phyloP scores from a whole-genome alignment of 2,113 vertebrate species.

The Ia io region DNA sequence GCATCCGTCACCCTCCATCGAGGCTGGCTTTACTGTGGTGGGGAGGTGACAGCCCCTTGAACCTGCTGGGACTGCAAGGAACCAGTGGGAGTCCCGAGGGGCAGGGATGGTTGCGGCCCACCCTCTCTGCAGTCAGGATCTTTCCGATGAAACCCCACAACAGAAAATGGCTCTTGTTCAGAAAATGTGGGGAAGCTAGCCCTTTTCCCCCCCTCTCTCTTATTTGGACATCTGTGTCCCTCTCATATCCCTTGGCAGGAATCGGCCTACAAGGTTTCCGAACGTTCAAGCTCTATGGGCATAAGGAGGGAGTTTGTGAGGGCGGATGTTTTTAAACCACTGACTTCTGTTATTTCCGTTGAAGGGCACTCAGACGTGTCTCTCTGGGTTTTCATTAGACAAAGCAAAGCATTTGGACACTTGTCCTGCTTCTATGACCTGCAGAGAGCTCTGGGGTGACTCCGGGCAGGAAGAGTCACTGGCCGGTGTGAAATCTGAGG shows the following conservation, averaged over 20 bases:
- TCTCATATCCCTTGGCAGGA: background rate
- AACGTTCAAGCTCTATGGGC: background rate
- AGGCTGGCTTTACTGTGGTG: background rate
- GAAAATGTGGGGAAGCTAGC: background rate
- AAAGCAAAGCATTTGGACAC: constrained; percentile 36
- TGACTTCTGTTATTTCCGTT: background rate
- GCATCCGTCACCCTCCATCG: background rate
- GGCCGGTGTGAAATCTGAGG: constrained; percentile 47
- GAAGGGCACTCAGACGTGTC: constrained; percentile 36
- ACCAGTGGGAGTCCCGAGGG: background rate
- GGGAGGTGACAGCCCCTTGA: background rate
- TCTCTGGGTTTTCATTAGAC: constrained; percentile 55
- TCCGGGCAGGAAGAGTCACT: constrained; percentile 52
- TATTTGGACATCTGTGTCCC: background rate
- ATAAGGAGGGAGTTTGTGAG: background rate
- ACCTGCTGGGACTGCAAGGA: background rate
- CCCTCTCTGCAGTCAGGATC: background rate
- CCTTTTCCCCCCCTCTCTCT: background rate
- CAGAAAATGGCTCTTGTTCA: background rate
- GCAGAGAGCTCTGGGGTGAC: constrained; percentile 16
- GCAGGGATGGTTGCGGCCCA: background rate
- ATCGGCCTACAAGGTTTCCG: background rate
- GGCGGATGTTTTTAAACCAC: background rate
- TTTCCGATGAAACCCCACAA: background rate
- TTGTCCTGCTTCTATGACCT: constrained; percentile 51